A percentile compares a stretch with the other conserved stretches of the same genome.
These are phyloP conservation scores for Erebia aethiops DNA, from an alignment of 2,888 invertebrate species.

Conservation along the genomic window DNA sequence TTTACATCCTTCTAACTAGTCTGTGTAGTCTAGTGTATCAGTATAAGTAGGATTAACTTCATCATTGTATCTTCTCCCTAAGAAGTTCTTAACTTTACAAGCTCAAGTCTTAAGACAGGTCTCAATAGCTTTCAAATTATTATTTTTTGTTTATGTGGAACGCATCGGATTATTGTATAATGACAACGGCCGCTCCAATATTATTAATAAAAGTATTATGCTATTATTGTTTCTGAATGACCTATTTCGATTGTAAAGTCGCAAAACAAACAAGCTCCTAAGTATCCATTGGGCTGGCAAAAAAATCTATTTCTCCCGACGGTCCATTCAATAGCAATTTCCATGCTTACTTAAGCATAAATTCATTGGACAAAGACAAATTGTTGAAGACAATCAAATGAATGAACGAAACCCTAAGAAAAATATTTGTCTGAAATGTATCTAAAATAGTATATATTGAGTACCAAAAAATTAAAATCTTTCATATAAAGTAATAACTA, in stretches of 20 bases:
- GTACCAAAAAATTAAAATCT: too few species aligned
- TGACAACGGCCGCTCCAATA: too few species aligned
- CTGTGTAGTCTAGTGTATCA: too few species aligned
- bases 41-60: too few species aligned
- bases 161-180: too few species aligned
- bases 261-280: neutral
- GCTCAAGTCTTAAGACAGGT: too few species aligned
- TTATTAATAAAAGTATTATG: neutral
- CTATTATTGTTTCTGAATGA: neutral
- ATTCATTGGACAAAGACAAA: conserved; percentile 21
- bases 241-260: neutral
- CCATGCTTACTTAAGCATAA: conserved; percentile 22
- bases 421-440: neutral
- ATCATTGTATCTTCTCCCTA: too few species aligned
- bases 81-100: too few species aligned
- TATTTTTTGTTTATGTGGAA: too few species aligned
- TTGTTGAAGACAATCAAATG: conserved; percentile 12
- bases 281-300: conserved; percentile 2
- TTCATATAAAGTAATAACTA: too few species aligned
- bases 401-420: neutral
- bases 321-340: conserved; percentile 21
- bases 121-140: too few species aligned
- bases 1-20: too few species aligned
- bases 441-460: neutral
- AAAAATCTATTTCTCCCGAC: conserved; percentile 9